Evolutionary conservation across 2,797 vertebrate genomes (phyloP), one percentile per base, ranked within the genome.

Genomic region (Darevskia nairensis): DNA sequence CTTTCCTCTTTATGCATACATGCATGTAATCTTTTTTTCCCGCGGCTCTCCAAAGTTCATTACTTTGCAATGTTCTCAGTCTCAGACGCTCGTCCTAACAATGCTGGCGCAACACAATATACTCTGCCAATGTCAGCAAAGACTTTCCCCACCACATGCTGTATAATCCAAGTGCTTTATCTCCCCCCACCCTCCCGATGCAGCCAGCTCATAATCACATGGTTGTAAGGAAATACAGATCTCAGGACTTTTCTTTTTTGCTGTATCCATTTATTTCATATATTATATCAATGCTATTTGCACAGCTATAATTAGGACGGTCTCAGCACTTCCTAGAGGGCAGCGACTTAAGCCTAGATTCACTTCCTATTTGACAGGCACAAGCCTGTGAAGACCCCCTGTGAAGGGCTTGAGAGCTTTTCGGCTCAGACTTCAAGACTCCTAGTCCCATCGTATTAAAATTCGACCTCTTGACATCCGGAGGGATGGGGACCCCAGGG

Each of bases 271-370:
- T 94, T 6, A 0, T 94, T 96, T 94, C 74, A 94, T 87, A 92
- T 96, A 94, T 90, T 94, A 87, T 89, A 92, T 96, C 95, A 93
- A 85, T 94, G 95, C 87, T 86, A 89, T 95, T 94, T 94, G 93
- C 81, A 68, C 59, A 76, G 91, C 89, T 90, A 89, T 88, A 90
- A 91, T 92, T 92, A 88, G 90, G 85, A 35, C 74, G 87, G 21
- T 85, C 89, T 94, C 94, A 95, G 92, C 93, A 92, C 93, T 96
- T 96, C 94, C 92, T 93, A 92, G 59, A 87, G 71, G 86, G 55
- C 55, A 87, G 80, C 32, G 39, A 75, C 69, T 79, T 79, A 11
- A 80, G 27, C 68, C 9, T 19, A 35, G n/a, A 74, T 82, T 66
- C 21, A 11, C 74, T 59, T 39, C 75, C 35, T 59, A 10, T 50